Percentiles rank a stretch among this genome's conserved stretches.
phyloP scores from a whole-genome alignment of 2,113 vertebrate genomes.

The Geococcyx californianus region DNA sequence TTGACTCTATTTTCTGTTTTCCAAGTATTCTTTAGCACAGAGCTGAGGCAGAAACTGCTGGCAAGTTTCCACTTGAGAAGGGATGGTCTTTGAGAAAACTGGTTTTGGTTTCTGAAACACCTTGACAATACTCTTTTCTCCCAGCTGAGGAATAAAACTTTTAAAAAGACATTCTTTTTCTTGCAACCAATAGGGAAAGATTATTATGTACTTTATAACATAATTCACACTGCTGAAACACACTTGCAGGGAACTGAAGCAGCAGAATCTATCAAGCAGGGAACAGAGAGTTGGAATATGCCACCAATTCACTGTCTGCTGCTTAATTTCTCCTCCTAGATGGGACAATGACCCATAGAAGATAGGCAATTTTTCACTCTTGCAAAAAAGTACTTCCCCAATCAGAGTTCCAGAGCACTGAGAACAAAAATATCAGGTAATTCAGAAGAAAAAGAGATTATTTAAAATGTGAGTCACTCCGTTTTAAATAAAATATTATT shows the following conservation, averaged over 20 bases:
- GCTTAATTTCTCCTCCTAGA: not conserved
- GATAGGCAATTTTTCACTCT: not conserved
- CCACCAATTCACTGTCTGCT: not conserved
- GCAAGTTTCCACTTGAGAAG: not conserved
- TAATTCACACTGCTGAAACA: not conserved
- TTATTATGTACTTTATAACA: not conserved
- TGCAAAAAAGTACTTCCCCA: not conserved
- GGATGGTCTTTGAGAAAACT: not conserved
- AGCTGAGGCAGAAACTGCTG: not conserved
- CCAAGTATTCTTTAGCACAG: not conserved
- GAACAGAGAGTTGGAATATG: not conserved
- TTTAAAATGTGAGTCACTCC: not conserved
- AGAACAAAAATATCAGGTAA: not conserved
- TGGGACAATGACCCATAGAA: not conserved
- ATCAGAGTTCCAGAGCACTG: not conserved
- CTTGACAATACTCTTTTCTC: not conserved
- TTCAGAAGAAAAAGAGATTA: not conserved
- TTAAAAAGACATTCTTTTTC: not conserved
- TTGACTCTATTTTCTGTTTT: conserved; percentile 6
- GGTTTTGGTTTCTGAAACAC: not conserved
- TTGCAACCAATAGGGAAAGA: not conserved
- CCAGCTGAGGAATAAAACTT: not conserved
- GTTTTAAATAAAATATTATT: not conserved
- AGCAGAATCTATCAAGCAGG: not conserved
- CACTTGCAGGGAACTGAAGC: not conserved